These are phyloP conservation scores for Reticulitermes speratus DNA, from an alignment of 1,140 invertebrate genomes.

Conservation along the genomic window DNA sequence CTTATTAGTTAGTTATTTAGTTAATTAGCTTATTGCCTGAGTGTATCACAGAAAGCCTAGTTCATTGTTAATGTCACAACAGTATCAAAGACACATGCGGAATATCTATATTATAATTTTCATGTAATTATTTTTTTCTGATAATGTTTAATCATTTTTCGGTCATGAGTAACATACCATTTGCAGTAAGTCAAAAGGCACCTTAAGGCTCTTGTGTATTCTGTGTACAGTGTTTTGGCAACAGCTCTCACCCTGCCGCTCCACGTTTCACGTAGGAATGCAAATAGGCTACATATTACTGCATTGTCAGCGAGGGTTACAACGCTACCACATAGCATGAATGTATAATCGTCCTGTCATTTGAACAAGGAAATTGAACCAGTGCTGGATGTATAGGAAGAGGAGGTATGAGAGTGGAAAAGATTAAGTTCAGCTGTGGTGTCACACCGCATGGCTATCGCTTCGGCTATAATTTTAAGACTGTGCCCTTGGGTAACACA, in stretches of 20 bases:
- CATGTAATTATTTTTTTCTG: too few relatives aligned
- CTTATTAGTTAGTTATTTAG: too few relatives aligned
- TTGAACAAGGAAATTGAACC: constrained; percentile 7
- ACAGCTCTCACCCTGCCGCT: neutral
- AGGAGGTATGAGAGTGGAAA: neutral
- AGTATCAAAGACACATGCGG: too few relatives aligned
- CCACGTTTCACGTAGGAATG: neutral
- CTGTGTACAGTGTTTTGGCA: neutral
- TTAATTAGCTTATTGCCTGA: too few relatives aligned
- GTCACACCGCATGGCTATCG: neutral
- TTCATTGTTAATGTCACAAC: too few relatives aligned
- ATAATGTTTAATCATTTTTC: too few relatives aligned
- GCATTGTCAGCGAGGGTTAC: neutral
- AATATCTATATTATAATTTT: too few relatives aligned
- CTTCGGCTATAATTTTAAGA: neutral
- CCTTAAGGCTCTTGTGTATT: neutral
- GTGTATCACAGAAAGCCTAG: too few relatives aligned
- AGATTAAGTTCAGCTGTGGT: neutral
- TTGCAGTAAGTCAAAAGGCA: neutral
- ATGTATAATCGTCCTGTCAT: neutral
- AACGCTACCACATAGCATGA: constrained; percentile 8
- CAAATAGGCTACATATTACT: neutral
- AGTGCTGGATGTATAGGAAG: neutral
- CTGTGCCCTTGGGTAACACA: neutral
- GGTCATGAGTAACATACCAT: neutral